These are phyloP conservation scores for Diglossa cyanea DNA, from an alignment of 2,797 vertebrate genomes.

Conservation along the genomic window DNA sequence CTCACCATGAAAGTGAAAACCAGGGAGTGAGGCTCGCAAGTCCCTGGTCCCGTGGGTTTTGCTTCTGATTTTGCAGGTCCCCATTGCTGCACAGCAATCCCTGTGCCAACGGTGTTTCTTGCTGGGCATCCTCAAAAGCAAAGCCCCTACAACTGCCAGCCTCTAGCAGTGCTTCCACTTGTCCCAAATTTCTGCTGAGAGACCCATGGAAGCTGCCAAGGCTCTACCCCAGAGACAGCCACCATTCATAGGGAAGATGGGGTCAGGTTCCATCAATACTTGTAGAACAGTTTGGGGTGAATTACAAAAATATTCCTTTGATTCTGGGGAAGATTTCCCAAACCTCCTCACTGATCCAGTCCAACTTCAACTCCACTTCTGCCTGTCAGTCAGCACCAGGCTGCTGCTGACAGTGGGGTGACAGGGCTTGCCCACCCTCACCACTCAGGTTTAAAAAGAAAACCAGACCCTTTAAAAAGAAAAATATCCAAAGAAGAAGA, in stretches of 20 bases:
- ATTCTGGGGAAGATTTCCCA: background rate
- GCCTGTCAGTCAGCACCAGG: background rate
- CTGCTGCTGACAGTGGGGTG: background rate
- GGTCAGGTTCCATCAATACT: background rate
- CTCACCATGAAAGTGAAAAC: fast-evolving
- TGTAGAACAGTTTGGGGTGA: background rate
- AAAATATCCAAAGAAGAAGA: background rate
- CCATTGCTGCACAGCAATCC: background rate
- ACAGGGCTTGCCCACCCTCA: background rate
- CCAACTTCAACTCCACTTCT: background rate
- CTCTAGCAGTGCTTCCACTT: background rate
- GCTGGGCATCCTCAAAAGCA: background rate
- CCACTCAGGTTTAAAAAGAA: background rate
- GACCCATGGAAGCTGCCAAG: background rate
- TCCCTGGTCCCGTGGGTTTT: background rate
- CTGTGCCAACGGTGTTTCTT: background rate
- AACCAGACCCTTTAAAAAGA: background rate
- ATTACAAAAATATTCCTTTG: background rate
- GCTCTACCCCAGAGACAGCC: background rate
- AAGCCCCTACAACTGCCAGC: background rate
- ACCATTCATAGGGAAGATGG: background rate
- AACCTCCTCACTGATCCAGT: background rate
- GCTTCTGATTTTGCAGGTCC: background rate
- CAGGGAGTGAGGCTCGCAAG: background rate
- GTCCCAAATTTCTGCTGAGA: fast-evolving